Evolutionary conservation across 1,140 invertebrate species (phyloP), one percentile per base, ranked within the genome.

Genomic region (Parasteatoda tepidariorum): DNA sequence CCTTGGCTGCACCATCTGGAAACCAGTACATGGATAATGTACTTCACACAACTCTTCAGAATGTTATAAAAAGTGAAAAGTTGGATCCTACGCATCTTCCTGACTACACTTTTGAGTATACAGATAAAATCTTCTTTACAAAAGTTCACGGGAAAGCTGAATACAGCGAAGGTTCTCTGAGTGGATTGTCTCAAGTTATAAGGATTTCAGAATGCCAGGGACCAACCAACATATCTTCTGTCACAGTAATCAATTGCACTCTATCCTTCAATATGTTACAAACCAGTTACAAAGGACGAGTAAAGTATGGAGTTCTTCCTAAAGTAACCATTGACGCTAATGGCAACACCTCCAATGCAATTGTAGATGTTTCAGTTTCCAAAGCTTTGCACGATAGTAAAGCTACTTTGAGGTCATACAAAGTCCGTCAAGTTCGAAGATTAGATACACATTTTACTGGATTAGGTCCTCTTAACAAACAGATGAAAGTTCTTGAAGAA

Each of bases 401-500:
- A 13, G 38, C 79, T 22, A 38, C 41, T 0, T 15, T 82, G 2
- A 28, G 15, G 31, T 30, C 31, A 11, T 33, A 71, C 13, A 5
- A n/a, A 31, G 7, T 82, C 4, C 22, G 22, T 28, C 31, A 28
- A 26, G n/a, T 61, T 24, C 64, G 79, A 33, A 15, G 33, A 28
- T 13, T 71, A 22, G 22, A 22, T 7, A 26, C 79, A 9, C 31
- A 82, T 4, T 82, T 71, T 38, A 41, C 79, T 9, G 79, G 79
- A 5, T 54, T 82, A 30, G 79, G 79, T n/a, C 79, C 79, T 3
- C 28, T 82, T 66, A 82, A 82, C 34, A 82, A 82, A 11, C 38
- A 82, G 15, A 38, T 82, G 79, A 48, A 48, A n/a, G 57, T 82
- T 3, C 38, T 82, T 18, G 67, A 82, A 66, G 59, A 71, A 48